phyloP scores from a whole-genome alignment of 2,888 invertebrate species.

The Caenorhabditis sp. region DNA sequence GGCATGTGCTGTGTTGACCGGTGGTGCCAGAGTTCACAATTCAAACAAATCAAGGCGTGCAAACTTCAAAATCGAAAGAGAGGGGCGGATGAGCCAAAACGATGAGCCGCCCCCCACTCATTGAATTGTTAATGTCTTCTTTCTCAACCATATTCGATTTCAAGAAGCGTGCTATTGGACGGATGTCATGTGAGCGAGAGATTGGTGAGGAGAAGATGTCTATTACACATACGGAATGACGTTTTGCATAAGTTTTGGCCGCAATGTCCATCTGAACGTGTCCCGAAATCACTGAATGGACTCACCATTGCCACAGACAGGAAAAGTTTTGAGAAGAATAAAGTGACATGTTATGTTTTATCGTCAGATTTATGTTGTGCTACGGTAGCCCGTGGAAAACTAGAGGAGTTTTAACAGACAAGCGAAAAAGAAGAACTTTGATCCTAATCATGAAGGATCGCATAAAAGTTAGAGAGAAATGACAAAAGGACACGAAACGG shows the following conservation, averaged over 20 bases:
- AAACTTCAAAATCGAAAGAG: constrained; percentile 23
- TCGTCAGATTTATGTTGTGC: no score
- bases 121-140: constrained; percentile 32
- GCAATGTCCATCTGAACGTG: constrained; percentile 26
- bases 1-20: constrained; percentile 16
- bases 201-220: constrained; percentile 35
- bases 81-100: background rate
- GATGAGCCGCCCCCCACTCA: constrained; percentile 6
- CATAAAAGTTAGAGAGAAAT: constrained; percentile 13
- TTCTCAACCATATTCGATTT: constrained; percentile 59
- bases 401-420: no score
- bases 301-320: background rate
- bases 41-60: constrained; percentile 41
- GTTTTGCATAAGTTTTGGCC: constrained; percentile 38
- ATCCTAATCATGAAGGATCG: background rate
- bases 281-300: constrained; percentile 34
- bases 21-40: constrained; percentile 9
- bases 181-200: constrained; percentile 45
- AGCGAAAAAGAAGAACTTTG: background rate
- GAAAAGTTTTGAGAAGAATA: background rate
- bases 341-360: no score
- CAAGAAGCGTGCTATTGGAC: constrained; percentile 40
- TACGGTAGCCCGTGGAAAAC: no score
- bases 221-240: constrained; percentile 45
- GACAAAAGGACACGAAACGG: no score